Evolutionary conservation across 2,888 invertebrate genomes (phyloP).

Genomic region (Pollenia amentaria): DNA sequence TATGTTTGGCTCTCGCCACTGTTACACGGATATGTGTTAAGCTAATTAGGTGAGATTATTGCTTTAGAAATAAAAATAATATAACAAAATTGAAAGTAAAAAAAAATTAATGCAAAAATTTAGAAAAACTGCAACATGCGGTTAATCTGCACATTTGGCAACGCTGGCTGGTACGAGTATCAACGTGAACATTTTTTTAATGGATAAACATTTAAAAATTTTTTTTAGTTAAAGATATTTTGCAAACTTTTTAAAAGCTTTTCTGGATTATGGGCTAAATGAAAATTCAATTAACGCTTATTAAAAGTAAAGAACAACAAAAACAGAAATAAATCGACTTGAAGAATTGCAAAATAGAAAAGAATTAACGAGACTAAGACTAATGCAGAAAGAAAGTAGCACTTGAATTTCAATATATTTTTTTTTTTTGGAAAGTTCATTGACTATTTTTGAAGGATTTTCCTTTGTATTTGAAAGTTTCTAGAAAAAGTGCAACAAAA

Average conservation of each 20-base stretch:
- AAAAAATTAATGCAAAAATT: too few relatives aligned
- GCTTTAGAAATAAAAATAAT: too few relatives aligned
- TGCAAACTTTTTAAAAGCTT: constrained; percentile 72
- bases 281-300: constrained; percentile 71
- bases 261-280: constrained; percentile 69
- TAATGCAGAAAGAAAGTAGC: background rate
- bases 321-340: background rate
- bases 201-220: constrained; percentile 50
- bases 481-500: background rate
- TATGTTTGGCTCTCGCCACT: too few relatives aligned
- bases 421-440: background rate
- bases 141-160: too few relatives aligned
- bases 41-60: too few relatives aligned
- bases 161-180: too few relatives aligned
- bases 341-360: constrained; percentile 7
- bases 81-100: too few relatives aligned
- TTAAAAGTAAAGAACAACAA: constrained; percentile 18
- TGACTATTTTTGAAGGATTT: background rate
- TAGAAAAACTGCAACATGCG: too few relatives aligned
- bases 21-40: too few relatives aligned
- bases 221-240: constrained; percentile 24
- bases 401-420: background rate
- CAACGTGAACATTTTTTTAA: constrained; percentile 60
- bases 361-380: background rate
- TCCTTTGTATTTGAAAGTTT: background rate